Conservation (phyloP, 2,797 vertebrate species). For the Anguilla pacifica region DNA sequence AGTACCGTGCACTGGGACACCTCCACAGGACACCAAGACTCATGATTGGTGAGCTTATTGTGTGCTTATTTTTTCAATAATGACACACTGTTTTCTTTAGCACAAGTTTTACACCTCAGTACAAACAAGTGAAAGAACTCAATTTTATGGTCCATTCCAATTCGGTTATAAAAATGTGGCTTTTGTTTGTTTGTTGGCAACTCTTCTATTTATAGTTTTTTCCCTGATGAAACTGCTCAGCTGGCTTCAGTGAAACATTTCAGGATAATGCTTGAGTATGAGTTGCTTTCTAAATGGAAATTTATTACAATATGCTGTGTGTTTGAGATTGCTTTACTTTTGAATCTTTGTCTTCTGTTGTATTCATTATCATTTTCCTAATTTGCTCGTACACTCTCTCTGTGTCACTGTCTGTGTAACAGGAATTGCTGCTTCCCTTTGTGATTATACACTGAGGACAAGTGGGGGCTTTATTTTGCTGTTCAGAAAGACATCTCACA, state of each 20-base stretch:
- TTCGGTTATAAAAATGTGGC: background rate
- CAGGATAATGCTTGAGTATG: slow-evolving; percentile 34
- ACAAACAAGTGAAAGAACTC: background rate
- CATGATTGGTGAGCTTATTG: slow-evolving; percentile 5
- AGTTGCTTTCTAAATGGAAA: background rate
- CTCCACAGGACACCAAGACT: slow-evolving; percentile 43
- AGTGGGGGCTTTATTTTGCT: slow-evolving; percentile 44
- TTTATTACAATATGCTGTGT: too few relatives aligned
- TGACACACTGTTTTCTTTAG: background rate
- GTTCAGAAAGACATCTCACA: slow-evolving; percentile 30
- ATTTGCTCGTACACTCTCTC: background rate
- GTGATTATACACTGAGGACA: slow-evolving; percentile 25
- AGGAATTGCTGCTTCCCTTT: background rate
- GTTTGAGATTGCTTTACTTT: background rate
- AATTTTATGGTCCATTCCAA: background rate
- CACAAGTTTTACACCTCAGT: background rate
- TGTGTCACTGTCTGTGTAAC: background rate
- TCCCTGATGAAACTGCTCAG: slow-evolving; percentile 57
- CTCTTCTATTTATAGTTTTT: slow-evolving; percentile 72
- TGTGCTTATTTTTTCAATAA: background rate
- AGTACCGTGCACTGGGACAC: slow-evolving; percentile 65
- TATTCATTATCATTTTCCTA: background rate
- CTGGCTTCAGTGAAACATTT: slow-evolving; percentile 58
- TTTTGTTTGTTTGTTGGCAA: slow-evolving; percentile 1
- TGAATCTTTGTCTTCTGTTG: background rate